These are phyloP conservation scores for Hypothenemus hampei DNA, from an alignment of 1,140 invertebrate species.

Conservation along the genomic window DNA sequence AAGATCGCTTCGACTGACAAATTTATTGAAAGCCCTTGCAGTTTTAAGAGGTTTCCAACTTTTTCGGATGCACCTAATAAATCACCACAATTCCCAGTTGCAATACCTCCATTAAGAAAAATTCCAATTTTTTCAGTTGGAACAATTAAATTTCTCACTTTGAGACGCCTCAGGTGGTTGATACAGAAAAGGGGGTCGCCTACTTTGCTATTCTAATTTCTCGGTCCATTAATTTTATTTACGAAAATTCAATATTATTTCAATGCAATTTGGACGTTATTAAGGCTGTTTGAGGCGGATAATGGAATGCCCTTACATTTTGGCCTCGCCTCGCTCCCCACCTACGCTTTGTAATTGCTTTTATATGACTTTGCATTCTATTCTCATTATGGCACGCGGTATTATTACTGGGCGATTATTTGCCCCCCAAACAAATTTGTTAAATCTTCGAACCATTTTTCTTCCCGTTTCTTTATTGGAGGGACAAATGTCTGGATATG, in stretches of 20 bases:
- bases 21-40: constrained; percentile 26
- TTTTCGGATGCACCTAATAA: constrained; percentile 15
- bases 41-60: constrained; percentile 23
- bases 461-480: constrained; percentile 5
- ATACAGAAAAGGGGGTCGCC: not conserved
- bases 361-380: constrained; percentile 33
- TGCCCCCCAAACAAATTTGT: constrained; percentile 6
- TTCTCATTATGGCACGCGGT: constrained; percentile 31
- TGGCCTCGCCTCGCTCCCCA: no score
- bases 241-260: constrained; percentile 39
- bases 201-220: constrained; percentile 41
- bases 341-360: constrained; percentile 34
- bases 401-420: constrained; percentile 15
- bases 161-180: not conserved
- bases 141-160: not conserved
- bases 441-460: constrained; percentile 2
- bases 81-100: constrained; percentile 7
- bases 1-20: no score
- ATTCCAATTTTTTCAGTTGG: not conserved
- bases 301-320: constrained; percentile 27
- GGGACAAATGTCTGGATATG: constrained; percentile 28
- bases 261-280: constrained; percentile 33
- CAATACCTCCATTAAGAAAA: constrained; percentile 2
- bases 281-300: constrained; percentile 34
- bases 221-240: constrained; percentile 34